These are phyloP conservation scores for Seira ritae DNA, from an alignment of 2,888 invertebrate species.

Conservation along the genomic window DNA sequence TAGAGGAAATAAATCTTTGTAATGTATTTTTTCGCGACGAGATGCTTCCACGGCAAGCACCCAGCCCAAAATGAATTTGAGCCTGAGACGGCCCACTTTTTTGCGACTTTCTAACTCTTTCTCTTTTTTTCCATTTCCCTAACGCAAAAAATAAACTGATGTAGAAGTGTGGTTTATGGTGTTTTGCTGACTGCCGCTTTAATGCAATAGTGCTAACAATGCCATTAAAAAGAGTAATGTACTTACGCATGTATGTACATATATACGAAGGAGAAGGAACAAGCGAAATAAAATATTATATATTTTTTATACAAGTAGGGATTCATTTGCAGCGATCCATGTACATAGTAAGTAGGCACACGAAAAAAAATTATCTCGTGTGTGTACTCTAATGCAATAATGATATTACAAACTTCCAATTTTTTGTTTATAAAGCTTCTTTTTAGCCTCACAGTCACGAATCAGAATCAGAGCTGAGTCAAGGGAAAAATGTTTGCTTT, in stretches of 20 bases:
- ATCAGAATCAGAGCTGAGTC: background rate
- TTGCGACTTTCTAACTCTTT: slow-evolving; percentile 71
- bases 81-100: slow-evolving; percentile 71
- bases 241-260: slow-evolving; percentile 2
- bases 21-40: slow-evolving; percentile 16
- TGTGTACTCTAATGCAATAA: slow-evolving; percentile 46
- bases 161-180: slow-evolving; percentile 26
- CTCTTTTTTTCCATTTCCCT: slow-evolving; percentile 62
- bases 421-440: slow-evolving; percentile 36
- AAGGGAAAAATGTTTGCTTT: background rate
- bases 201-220: slow-evolving; percentile 20
- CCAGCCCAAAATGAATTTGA: slow-evolving; percentile 72
- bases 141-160: slow-evolving; percentile 16
- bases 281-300: slow-evolving; percentile 26
- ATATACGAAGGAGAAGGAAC: slow-evolving; percentile 18
- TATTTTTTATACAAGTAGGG: slow-evolving; percentile 31
- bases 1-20: slow-evolving; percentile 16
- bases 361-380: slow-evolving; percentile 29
- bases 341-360: slow-evolving; percentile 35
- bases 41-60: slow-evolving; percentile 72
- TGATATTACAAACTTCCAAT: slow-evolving; percentile 53
- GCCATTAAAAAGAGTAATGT: slow-evolving; percentile 18
- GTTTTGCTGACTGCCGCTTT: slow-evolving; percentile 19
- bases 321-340: slow-evolving; percentile 22
- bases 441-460: slow-evolving; percentile 21